Evolutionary conservation across 2,888 invertebrate genomes (phyloP), one percentile per base, ranked within the genome.

Genomic region (Noctua comes): DNA sequence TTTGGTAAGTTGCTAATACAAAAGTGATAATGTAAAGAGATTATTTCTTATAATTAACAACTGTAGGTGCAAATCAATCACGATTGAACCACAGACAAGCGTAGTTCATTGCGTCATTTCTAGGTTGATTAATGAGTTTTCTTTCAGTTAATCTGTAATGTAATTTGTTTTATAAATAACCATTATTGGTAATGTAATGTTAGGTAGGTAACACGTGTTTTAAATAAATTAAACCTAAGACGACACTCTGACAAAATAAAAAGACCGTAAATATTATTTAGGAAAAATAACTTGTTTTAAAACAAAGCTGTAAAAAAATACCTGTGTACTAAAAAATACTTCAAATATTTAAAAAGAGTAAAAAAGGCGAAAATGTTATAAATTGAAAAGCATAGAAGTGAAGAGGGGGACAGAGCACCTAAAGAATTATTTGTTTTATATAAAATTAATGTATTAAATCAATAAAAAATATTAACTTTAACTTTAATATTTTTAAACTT

Each of bases 101-200:
- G 83, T 86, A 83, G 76, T 76, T 68, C 82, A 87, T 90, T 90
- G 87, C 89, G 87, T 90, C 87, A 89, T 88, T 87, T 76, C 68
- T 77, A 68, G 77, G 82, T 87, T 88, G 84, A 88, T 88, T 88
- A 86, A 83, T 86, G 74, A 72, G 68, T 85, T 85, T 86, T 82
- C 68, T 76, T 76, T 73, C 46, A 79, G 51, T 59, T 66, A 68
- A 76, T 82, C 27, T 76, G 62, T 75, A 87, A 73, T 85, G 80
- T 77, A 78, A 83, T 79, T 86, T 76, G 65, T 82, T 82, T 83
- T 77, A 68, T 73, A 76, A 64, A 84, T 70, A 73, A 54, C 27
- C 48, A 43, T 54, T 65, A n/a, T 3, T 1, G 7, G 27, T 59
- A 31, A 46, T 46, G 18, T 46, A 68, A 24, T 24, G 31, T 57